Evolutionary conservation across 1,140 invertebrate genomes (phyloP), one percentile per base, ranked within the genome.

Genomic region (Solenopsis fugax): DNA sequence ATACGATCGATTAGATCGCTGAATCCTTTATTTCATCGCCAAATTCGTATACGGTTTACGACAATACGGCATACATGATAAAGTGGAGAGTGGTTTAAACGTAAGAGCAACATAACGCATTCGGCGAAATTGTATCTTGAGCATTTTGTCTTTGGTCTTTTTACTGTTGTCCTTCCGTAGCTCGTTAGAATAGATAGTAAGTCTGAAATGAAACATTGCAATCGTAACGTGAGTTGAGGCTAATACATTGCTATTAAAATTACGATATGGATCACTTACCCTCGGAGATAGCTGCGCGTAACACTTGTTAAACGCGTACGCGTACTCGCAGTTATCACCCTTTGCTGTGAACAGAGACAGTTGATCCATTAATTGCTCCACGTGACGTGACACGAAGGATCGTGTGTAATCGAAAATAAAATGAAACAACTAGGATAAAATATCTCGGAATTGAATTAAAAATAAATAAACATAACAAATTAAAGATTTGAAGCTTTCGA

Each of bases 251-350:
- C 29, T 18, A 60, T 12, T n/a, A 62, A 73, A n/a, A 37, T 37
- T 6, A 7, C 4, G n/a, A 78, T 60, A 6, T 58, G n/a, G 50
- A 12, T 56, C 69, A 89, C 93, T 90, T 60, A 94, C 93, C 81
- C 88, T 93, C 37, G 93, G 93, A 4, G 93, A 94, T 84, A 86
- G 60, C 81, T 87, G 75, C 2, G 93, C 93, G 37, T 94, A 94
- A 71, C 93, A 94, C 65, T 93, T 91, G 62, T 94, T 94, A 76
- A 94, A 94, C 41, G 86, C 89, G 45, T 93, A 94, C 21, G 93
- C 93, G 54, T 94, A 94, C 48, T 94, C 90, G 81, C 93, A 94
- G 29, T 93, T 92, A 75, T 94, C 93, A 10, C 92, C 93, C 10
- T 92, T 91, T 0, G 91, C 93, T 94, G 62, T 24, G 34, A 88